phyloP scores from a whole-genome alignment of 2,888 invertebrate species.

The Tipula unca region DNA sequence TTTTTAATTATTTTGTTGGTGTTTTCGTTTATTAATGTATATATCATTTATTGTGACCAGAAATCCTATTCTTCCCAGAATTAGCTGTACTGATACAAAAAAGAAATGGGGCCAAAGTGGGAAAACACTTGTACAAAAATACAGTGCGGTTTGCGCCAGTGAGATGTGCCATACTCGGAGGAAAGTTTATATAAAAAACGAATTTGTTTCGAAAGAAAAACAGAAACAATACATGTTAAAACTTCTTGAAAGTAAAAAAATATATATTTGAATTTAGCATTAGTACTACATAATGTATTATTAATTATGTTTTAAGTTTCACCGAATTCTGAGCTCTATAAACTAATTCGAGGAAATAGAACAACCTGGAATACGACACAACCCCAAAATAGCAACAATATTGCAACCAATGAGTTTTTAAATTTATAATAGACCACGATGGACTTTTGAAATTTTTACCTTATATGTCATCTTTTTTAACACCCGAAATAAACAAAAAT shows the following conservation, averaged over 20 bases:
- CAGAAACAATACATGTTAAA: background rate
- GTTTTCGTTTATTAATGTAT: too few species aligned
- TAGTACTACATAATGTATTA: background rate
- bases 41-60: too few species aligned
- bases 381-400: background rate
- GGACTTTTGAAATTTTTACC: background rate
- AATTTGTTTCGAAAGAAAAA: background rate
- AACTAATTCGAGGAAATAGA: background rate
- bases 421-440: background rate
- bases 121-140: background rate
- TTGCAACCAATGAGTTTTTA: background rate
- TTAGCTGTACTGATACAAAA: background rate
- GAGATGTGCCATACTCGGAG: background rate
- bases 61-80: background rate
- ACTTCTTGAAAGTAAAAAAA: background rate
- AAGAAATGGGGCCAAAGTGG: background rate
- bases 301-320: background rate
- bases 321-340: background rate
- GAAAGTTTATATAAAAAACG: background rate
- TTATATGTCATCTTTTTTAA: conserved; percentile 30
- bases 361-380: background rate
- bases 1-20: too few species aligned
- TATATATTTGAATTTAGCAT: background rate
- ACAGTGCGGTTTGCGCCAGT: background rate
- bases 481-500: conserved; percentile 31